Base-by-base conservation (phyloP, 2,888 invertebrate genomes). In the Apamea anceps region DNA sequence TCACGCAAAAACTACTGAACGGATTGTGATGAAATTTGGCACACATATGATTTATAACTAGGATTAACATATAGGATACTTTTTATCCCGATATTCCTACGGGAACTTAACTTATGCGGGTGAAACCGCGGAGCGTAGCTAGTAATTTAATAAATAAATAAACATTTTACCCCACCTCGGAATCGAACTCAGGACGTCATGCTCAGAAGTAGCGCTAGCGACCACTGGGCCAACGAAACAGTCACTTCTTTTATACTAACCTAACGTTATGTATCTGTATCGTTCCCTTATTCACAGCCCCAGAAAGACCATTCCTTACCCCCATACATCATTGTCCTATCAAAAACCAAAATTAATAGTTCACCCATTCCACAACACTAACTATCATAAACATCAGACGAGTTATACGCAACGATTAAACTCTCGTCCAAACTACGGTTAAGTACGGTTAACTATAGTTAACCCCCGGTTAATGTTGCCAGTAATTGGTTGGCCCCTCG, bases 311-410 rank as follows among this genome's bases (percentile, higher is more conserved):
- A 81, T 81, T 83, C 12, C 60, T 42, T 7, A 37, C 75, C 32
- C 51, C 42, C 28, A 78, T 85, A 79, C 57, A 86, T 83, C 86
- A 28, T 63, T 60, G 77, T 70, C 62, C 28, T 75, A 85, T 87
- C 84, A 86, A 79, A 77, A 81, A 75, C 81, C 86, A 87, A 87
- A 79, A 88, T 89, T 87, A 90, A 91, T 89, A 70, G 87, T 70
- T 12, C 7, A 80, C 80, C 83, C 86, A 84, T 87, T 89, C 77
- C 72, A 71, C 80, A 82, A 82, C 81, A 88, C 73, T 87, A 88
- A 89, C 88, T 87, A 90, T 89, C 90, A 90, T 91, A 90, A 93
- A 92, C 91, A 90, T 92, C 89, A 91, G 91, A 89, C 88, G 90
- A 93, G 90, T 91, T 90, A 91, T 91, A 88, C 86, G 85, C 84